These are phyloP conservation scores for Tethya wilhelma DNA, from an alignment of 37 sponge, comb jelly and placozoan species.

Conservation along the genomic window DNA sequence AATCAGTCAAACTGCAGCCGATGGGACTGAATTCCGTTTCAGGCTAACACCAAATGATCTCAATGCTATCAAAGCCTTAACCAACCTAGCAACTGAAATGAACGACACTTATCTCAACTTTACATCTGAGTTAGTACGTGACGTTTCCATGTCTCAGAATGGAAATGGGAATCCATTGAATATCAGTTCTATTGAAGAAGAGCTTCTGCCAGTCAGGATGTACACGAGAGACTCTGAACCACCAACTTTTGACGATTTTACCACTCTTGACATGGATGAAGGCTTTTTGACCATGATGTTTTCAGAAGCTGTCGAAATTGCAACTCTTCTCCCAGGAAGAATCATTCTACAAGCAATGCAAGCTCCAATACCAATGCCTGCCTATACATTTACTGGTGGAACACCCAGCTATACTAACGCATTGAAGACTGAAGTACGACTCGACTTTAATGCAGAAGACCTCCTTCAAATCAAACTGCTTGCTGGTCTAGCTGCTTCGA, in stretches of 20 bases:
- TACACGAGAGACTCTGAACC: slow-evolving; percentile 42
- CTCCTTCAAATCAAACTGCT: slow-evolving; percentile 64
- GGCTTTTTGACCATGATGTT: slow-evolving; percentile 66
- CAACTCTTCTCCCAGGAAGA: not conserved
- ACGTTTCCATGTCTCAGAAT: slow-evolving; percentile 49
- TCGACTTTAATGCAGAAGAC: slow-evolving; percentile 60
- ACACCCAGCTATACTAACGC: slow-evolving; percentile 41
- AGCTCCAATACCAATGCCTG: not conserved
- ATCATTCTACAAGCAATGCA: slow-evolving; percentile 11
- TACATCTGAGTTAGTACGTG: slow-evolving; percentile 57
- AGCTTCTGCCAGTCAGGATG: slow-evolving; percentile 39
- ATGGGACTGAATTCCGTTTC: slow-evolving; percentile 57
- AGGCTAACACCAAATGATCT: slow-evolving; percentile 58
- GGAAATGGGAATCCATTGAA: slow-evolving; percentile 33
- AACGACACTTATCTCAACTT: slow-evolving; percentile 76
- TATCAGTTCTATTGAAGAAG: slow-evolving; percentile 6
- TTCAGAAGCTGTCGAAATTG: slow-evolving; percentile 74
- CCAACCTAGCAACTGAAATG: slow-evolving; percentile 52
- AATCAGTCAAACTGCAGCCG: slow-evolving; percentile 8
- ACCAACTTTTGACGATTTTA: slow-evolving; percentile 52
- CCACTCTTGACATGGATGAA: slow-evolving; percentile 59
- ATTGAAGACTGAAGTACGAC: slow-evolving; percentile 31
- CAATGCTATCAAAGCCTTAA: slow-evolving; percentile 68
- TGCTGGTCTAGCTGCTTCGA: slow-evolving; percentile 47
- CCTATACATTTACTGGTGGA: slow-evolving; percentile 58